Evolutionary conservation across 2,113 vertebrate genomes (phyloP).

Genomic region (Cynopterus brachyotis): DNA sequence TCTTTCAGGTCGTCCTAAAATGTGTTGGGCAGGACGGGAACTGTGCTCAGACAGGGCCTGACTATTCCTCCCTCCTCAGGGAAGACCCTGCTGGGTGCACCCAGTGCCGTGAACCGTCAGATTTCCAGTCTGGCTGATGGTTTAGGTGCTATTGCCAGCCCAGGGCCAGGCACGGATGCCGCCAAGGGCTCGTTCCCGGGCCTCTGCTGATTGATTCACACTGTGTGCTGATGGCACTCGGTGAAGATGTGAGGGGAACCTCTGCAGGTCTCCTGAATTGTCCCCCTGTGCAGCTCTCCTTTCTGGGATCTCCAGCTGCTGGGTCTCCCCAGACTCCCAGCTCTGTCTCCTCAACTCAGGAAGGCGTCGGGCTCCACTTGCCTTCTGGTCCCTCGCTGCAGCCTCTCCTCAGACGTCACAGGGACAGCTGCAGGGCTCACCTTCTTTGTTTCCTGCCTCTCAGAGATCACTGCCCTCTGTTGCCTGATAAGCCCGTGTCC

Average conservation of each 20-base stretch:
- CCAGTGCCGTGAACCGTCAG: not conserved
- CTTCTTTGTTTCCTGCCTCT: not conserved
- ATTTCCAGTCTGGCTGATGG: not conserved
- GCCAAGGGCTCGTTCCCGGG: not conserved
- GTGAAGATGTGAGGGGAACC: not conserved
- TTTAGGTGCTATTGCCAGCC: no score
- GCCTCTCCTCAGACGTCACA: not conserved
- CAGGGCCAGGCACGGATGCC: not conserved
- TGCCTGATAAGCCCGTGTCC: not conserved
- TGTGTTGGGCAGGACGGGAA: not conserved
- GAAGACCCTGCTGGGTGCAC: not conserved
- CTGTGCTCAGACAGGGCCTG: not conserved
- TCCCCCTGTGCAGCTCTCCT: not conserved
- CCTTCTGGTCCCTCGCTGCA: no score
- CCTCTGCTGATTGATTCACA: not conserved
- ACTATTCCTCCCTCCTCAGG: not conserved
- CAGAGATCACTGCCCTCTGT: not conserved
- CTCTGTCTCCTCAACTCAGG: not conserved
- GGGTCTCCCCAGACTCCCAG: not conserved
- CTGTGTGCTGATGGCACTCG: not conserved
- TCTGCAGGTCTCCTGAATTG: not conserved
- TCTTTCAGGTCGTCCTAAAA: not conserved
- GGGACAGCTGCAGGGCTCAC: not conserved
- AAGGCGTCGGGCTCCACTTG: not conserved
- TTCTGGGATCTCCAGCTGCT: not conserved